Percentiles rank a stretch among this genome's conserved stretches.
phyloP scores from a whole-genome alignment of 2,113 vertebrate species.

The Malurus melanocephalus region DNA sequence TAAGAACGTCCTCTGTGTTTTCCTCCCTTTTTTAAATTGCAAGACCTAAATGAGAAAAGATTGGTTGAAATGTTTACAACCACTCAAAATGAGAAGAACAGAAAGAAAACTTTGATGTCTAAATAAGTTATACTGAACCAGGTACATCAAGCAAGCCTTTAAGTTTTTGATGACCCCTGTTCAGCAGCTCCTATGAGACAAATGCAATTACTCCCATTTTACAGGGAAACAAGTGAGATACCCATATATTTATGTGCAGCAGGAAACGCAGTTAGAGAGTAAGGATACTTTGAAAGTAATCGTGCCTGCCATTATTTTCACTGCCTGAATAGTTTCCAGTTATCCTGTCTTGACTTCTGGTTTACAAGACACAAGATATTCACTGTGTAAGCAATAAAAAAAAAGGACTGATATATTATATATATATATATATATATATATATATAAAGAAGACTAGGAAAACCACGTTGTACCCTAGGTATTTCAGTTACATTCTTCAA shows the following conservation, averaged over 20 bases:
- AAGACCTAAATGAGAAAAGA: neutral
- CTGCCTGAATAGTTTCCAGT: neutral
- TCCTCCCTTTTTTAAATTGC: neutral
- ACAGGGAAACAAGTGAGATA: neutral
- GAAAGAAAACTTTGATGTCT: neutral
- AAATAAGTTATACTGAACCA: neutral
- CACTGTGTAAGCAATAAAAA: neutral
- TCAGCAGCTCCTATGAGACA: neutral
- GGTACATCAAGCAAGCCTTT: neutral
- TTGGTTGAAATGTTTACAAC: neutral
- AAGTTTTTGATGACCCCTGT: neutral
- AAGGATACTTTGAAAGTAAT: neutral
- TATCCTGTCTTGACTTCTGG: neutral
- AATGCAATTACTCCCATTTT: neutral
- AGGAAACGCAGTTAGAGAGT: neutral
- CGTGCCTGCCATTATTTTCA: neutral
- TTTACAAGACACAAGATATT: neutral
- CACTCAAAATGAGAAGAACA: neutral
- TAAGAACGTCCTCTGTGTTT: accelerated
- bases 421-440: no score
- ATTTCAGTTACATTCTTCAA: neutral
- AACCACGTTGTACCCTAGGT: neutral
- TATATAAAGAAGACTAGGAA: neutral
- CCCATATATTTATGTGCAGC: neutral
- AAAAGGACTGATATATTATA: neutral